Base-by-base conservation (phyloP, 1,140 invertebrate species). In the Trichomalopsis sarcophagae region DNA sequence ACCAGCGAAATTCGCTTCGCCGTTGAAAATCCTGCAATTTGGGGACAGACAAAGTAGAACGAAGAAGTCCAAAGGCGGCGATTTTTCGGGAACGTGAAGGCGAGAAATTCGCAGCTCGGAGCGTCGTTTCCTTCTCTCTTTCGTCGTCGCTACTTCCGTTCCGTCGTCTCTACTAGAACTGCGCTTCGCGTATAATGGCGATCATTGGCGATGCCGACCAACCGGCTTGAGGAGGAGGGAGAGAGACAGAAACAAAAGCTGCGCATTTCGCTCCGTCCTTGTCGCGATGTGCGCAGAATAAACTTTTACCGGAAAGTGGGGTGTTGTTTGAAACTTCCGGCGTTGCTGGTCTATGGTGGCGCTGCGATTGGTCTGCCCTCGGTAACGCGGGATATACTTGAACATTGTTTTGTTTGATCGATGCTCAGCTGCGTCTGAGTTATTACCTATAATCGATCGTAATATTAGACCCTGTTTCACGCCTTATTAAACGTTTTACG, bases 241-340 rank as follows among this genome's bases (percentile, higher is more conserved):
- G 17, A 21, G 62, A 50, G 76, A 44, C 2, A 76, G 50, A 69
- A 77, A 47, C 36, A 36, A 17, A 14, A 17, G 3, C 10, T 21
- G 23, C 33, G 7, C 33, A 21, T 3, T 62, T 50, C 36, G 50
- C 66, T 80, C 47, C 23, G 13, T 84, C 76, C 55, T n/a, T 66
- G 40, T 71, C 30, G 27, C 68, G 14, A 0, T 14, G 47, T 84
- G 76, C 66, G 77, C 27, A 79, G 55, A 36, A 73, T 55, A 55
- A 17, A 55, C 40, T 44, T 44, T 44, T 44, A 44, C 40, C 40
- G 10, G 10, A 44, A 44, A 10, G 2, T 44, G 40, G 27, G 21
- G 4, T n/a, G 68, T 66, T 40, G 36, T 74, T 75, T 62, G 17
- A 85, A 87, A 89, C 87, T 89, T 89, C 88, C 88, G 88, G 87